phyloP scores from a whole-genome alignment of 2,113 vertebrate species.

The Oxyura jamaicensis region DNA sequence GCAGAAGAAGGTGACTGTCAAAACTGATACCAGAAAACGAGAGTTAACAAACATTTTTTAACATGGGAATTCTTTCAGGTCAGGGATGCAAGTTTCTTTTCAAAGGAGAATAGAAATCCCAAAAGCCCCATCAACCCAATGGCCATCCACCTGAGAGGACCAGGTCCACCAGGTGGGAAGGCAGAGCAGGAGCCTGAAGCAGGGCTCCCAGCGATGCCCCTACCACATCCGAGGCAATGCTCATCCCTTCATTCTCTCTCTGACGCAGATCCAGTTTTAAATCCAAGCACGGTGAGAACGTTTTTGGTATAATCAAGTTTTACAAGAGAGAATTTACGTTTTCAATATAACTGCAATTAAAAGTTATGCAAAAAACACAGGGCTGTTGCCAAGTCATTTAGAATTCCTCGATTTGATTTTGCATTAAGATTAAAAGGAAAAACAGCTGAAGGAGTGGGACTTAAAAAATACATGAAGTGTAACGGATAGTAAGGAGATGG shows the following conservation, averaged over 20 bases:
- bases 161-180: background rate
- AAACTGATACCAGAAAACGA: background rate
- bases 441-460: background rate
- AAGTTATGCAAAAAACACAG: background rate
- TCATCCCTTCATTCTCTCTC: background rate
- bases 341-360: background rate
- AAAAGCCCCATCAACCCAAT: background rate
- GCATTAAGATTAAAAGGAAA: background rate
- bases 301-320: background rate
- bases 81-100: background rate
- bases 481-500: background rate
- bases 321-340: background rate
- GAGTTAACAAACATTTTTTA: background rate
- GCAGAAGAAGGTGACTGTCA: background rate
- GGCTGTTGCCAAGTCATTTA: background rate
- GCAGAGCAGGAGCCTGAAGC: background rate
- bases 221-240: background rate
- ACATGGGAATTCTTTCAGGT: background rate
- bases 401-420: background rate
- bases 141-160: background rate
- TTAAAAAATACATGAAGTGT: background rate
- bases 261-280: background rate
- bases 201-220: fast-evolving
- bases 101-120: background rate
- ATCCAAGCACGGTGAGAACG: background rate